Evolutionary conservation across 2,797 vertebrate genomes (phyloP).

Genomic region (Tapirus indicus): DNA sequence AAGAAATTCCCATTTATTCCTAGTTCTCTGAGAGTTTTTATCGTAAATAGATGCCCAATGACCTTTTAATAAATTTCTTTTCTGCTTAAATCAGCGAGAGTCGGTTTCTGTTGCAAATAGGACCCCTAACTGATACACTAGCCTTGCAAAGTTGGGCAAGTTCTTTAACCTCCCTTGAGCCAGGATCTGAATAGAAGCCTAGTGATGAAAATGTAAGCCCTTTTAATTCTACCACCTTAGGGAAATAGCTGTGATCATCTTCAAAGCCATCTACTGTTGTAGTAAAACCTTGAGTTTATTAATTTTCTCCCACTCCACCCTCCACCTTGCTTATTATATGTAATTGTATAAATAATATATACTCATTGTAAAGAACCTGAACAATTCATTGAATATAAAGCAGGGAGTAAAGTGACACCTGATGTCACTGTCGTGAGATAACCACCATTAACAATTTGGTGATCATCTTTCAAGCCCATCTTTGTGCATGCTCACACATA

Average conservation of each 20-base stretch:
- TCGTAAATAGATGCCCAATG: conserved; percentile 28
- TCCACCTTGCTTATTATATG: background rate
- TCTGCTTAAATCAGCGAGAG: conserved; percentile 24
- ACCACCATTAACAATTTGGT: background rate
- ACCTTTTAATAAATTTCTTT: conserved; percentile 53
- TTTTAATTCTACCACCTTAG: background rate
- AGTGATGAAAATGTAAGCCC: background rate
- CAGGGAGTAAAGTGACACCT: background rate
- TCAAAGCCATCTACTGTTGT: background rate
- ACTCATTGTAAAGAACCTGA: background rate
- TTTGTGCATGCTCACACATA: background rate
- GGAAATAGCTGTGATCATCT: background rate
- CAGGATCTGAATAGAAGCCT: background rate
- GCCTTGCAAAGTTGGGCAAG: background rate
- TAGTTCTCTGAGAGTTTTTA: conserved; percentile 5
- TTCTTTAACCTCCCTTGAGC: background rate
- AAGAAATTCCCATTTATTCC: background rate
- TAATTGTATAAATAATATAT: background rate
- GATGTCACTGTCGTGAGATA: background rate
- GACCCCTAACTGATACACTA: background rate
- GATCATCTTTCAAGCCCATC: background rate
- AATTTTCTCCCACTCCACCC: background rate
- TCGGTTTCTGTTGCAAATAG: background rate
- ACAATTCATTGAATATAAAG: background rate
- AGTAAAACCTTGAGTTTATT: conserved; percentile 15